Base-by-base conservation (phyloP, 1,140 invertebrate species). In the Drosophila sp. region DNA sequence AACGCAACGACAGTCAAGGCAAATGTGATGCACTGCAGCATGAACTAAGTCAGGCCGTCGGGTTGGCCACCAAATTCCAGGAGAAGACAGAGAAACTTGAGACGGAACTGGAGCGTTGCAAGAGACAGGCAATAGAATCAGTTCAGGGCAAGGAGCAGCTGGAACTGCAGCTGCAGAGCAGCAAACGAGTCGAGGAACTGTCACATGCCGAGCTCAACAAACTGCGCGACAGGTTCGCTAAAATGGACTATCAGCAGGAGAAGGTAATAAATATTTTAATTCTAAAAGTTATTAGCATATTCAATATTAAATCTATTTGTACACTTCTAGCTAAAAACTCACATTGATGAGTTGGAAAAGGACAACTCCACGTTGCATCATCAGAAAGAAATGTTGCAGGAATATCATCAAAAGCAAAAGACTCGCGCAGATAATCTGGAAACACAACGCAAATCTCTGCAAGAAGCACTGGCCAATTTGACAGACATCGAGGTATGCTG, bases 321-420 rank as follows among this genome's bases (percentile, higher is more conserved):
- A 1, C 4, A 21, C 4, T 21, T 2, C 21, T 21, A 91, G 90
- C 53, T 82, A 0, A 91, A 80, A 63, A 29, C 71, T 1, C 74
- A 45, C 5, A 74, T 87, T 2, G 83, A 91, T 0, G 79, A 90
- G 34, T 36, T 92, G 6, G 84, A 91, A 25, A 89, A 90, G 41
- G 82, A 90, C 6, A 81, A 76, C 7, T 61, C 40, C 16, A 84
- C 80, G 13, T 34, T 90, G 4, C 77, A 56, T 2, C 72, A 90
- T 13, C 80, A 91, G 16, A 90, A 92, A 54, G 90, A 91, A 64
- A 87, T 89, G 76, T 56, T 90, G 18, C 87, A 92, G 25, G 90
- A 91, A 4, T 90, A 80, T 61, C 89, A 91, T 58, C 87, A 91
- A 21, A 91, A 90, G 48, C 89, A 91, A 41, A 91, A 90, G 27